Conservation (phyloP, 2,888 invertebrate species). For the Acrobasis consociella region DNA sequence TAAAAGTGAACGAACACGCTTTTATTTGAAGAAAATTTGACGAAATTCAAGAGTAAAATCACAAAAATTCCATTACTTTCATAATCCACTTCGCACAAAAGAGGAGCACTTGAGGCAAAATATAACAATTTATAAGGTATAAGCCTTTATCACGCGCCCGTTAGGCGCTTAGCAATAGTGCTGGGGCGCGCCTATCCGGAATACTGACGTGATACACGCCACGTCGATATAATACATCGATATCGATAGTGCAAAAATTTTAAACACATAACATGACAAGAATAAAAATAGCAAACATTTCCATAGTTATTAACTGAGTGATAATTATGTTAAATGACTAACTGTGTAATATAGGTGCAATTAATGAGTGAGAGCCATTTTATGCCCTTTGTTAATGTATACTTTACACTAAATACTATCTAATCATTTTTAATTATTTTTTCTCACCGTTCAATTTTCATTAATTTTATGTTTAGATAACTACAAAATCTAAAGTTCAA, state of each 20-base stretch:
- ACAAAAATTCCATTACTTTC: constrained; percentile 9
- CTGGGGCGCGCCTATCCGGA: constrained; percentile 26
- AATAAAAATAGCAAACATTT: constrained; percentile 4
- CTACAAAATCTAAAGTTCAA: too few relatives aligned
- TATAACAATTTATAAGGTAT: constrained; percentile 27
- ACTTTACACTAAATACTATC: too few relatives aligned
- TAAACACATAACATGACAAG: background rate
- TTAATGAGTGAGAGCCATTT: background rate
- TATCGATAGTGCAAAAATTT: constrained; percentile 5
- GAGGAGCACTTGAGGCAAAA: constrained; percentile 27
- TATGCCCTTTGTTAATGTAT: too few relatives aligned
- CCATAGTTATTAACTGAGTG: background rate
- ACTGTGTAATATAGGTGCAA: constrained; percentile 1
- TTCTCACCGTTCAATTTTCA: too few relatives aligned
- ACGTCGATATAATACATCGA: constrained; percentile 36
- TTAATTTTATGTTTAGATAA: too few relatives aligned
- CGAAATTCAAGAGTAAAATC: constrained; percentile 1
- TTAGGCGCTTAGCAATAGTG: constrained; percentile 24
- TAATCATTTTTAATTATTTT: background rate
- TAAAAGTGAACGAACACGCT: background rate
- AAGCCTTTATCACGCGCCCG: constrained; percentile 29
- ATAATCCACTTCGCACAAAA: constrained; percentile 19
- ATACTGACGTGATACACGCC: constrained; percentile 61
- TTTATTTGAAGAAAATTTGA: background rate
- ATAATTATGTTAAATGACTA: background rate